Conservation (phyloP, 2,113 vertebrate genomes). For the Apteryx owenii region DNA sequence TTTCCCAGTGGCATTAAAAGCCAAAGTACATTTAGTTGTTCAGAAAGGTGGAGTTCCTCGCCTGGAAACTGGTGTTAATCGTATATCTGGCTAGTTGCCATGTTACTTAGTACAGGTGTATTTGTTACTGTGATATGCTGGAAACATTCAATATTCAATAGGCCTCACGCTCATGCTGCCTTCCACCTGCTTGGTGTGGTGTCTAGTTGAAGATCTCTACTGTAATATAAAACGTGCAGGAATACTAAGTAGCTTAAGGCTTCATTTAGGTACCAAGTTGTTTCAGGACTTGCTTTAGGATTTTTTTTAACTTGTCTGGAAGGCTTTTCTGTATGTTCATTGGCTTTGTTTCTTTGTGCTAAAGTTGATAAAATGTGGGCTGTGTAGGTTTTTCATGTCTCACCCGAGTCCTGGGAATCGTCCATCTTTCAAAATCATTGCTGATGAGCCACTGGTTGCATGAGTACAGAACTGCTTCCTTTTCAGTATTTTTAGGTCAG, state of each 20-base stretch:
- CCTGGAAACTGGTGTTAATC: background rate
- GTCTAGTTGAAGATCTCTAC: background rate
- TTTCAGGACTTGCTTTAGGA: background rate
- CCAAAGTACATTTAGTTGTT: background rate
- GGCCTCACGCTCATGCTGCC: background rate
- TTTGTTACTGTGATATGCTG: background rate
- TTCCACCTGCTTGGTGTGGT: background rate
- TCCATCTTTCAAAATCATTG: background rate
- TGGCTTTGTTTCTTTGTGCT: background rate
- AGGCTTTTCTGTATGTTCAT: background rate
- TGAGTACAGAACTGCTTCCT: background rate
- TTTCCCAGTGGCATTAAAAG: background rate
- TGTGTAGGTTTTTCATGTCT: background rate
- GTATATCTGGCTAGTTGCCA: background rate
- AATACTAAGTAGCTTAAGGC: background rate
- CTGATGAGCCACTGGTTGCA: background rate
- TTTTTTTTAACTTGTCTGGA: background rate
- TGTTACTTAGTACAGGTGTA: background rate
- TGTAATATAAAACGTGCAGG: background rate
- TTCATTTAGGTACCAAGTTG: background rate
- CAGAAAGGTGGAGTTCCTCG: background rate
- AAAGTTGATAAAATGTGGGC: background rate
- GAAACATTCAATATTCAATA: background rate
- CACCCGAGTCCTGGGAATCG: background rate
- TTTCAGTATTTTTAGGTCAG: background rate